phyloP scores from a whole-genome alignment of 2,797 vertebrate genomes.

The Meda fulgida region DNA sequence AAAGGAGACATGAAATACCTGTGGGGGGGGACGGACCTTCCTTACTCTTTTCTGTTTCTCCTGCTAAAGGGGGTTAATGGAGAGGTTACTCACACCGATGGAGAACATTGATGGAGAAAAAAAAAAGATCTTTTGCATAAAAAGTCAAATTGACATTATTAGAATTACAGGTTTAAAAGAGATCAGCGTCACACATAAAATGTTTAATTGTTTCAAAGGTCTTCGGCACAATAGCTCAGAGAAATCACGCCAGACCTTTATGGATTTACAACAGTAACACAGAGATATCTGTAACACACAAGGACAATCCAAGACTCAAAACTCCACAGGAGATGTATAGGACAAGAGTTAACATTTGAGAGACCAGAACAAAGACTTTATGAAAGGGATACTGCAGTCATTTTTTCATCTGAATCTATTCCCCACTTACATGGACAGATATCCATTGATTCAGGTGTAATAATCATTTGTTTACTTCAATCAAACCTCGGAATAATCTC shows the following conservation, averaged over 20 bases:
- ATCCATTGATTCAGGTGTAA: background rate
- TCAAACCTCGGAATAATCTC: background rate
- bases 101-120: conserved; percentile 49
- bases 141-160: background rate
- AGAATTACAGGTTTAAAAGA: background rate
- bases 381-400: background rate
- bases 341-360: conserved; percentile 1
- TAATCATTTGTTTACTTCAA: background rate
- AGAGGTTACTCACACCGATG: conserved; percentile 58
- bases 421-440: background rate
- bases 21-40: conserved; percentile 79
- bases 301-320: background rate
- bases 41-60: conserved; percentile 89
- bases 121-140: conserved; percentile 45
- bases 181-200: background rate
- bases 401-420: background rate
- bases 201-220: conserved; percentile 17
- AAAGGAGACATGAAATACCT: conserved; percentile 85
- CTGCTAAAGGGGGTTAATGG: conserved; percentile 83
- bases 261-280: conserved; percentile 37
- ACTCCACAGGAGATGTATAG: background rate
- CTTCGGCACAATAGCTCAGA: conserved; percentile 16
- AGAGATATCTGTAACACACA: conserved; percentile 7
- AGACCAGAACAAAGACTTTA: background rate
- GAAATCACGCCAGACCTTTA: conserved; percentile 22